Evolutionary conservation across 2,113 vertebrate species (phyloP), one percentile per base, ranked within the genome.

Genomic region (Motacilla tschutschensis): DNA sequence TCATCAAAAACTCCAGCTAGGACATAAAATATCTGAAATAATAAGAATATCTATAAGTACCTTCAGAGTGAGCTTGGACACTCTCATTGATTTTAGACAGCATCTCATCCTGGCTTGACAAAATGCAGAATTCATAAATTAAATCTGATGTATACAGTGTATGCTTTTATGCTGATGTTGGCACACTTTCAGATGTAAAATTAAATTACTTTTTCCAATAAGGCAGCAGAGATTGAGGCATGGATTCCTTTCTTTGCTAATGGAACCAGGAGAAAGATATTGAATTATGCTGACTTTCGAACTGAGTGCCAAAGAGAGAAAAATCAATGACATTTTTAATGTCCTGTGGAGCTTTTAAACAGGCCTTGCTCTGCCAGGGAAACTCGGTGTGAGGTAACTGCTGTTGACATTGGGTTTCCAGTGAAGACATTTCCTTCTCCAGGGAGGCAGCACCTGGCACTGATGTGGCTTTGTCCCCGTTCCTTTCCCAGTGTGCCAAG

Each of bases 201-300:
- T 95, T 93, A 90, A 93, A 94, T 96, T 96, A 95, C 83, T 79
- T 87, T 93, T 90, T 88, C 83, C 74, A 87, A 75, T 91, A 94
- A 88, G 58, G 90, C 84, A 93, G 69, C 81, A 4, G 8, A 74
- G 90, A 94, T 47, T 90, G 88, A 94, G 72, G 83, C 90, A 51
- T 31, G 55, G 75, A 91, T 87, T 93, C 91, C 87, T 95, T 93
- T 94, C 81, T 90, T 89, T 84, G 85, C 88, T 94, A 92, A 94
- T 94, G 77, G 85, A 90, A 50, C 88, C 63, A 79, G 83, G 90
- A 94, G 84, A 71, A 92, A 79, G 90, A 81, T 77, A 93, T 92
- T 88, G 89, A 93, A 94, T 95, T 89, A 92, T 88, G 83, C 90
- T 92, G 84, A 77, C 81, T 95, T 94, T 92, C 51, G 21, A 59